phyloP scores from a whole-genome alignment of 2,113 vertebrate genomes.

The Oxyura jamaicensis region DNA sequence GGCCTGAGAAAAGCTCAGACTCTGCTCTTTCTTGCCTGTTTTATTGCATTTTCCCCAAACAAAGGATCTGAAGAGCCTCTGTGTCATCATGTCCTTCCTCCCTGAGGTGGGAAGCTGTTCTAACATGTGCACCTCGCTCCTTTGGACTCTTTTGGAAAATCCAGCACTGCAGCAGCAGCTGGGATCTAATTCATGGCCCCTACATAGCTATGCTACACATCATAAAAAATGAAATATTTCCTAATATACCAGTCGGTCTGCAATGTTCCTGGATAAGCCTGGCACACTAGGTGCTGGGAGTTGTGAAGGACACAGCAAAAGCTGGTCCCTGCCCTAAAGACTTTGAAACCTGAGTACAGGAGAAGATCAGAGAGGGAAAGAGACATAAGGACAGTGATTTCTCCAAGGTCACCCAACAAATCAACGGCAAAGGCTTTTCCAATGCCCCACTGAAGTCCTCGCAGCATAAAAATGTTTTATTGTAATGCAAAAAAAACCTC shows the following conservation, averaged over 20 bases:
- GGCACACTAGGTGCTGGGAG: not conserved
- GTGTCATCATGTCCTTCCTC: not conserved
- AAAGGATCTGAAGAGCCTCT: not conserved
- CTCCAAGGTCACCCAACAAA: constrained; percentile 1
- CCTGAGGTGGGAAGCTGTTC: not conserved
- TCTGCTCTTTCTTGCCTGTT: not conserved
- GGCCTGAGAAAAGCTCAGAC: not conserved
- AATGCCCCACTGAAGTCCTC: not conserved
- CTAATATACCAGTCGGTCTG: not conserved
- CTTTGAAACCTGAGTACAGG: not conserved
- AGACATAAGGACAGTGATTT: not conserved
- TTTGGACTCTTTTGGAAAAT: not conserved
- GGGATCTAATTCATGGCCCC: not conserved
- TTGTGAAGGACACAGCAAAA: not conserved
- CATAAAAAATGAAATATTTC: not conserved
- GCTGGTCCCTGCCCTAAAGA: not conserved
- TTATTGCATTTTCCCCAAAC: not conserved
- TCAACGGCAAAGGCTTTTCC: not conserved
- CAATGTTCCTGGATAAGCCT: not conserved
- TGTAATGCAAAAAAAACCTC: constrained; percentile 34
- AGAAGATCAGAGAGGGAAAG: not conserved
- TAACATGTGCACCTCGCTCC: not conserved
- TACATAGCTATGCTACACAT: not conserved
- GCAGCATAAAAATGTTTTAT: not conserved
- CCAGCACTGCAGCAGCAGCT: not conserved